A percentile compares a stretch with the other conserved stretches of the same genome.
These are phyloP conservation scores for Rhizoglyphus robini DNA, from an alignment of 1,140 invertebrate species.

Conservation along the genomic window DNA sequence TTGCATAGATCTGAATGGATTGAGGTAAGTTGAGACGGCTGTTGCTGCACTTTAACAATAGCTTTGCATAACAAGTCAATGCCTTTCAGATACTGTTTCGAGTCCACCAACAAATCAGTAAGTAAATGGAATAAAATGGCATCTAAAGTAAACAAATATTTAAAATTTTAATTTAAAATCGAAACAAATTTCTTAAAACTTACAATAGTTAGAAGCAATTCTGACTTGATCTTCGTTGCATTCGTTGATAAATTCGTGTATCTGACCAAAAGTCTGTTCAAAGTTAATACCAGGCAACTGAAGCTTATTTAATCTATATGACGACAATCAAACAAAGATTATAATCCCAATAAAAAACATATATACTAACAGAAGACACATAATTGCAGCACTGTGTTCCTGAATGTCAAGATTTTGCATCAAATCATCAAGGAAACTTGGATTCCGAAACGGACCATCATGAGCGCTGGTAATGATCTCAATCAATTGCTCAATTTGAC, in stretches of 20 bases:
- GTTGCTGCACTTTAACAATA: conserved; percentile 72
- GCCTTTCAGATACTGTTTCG: conserved; percentile 56
- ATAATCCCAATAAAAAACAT: conserved; percentile 25
- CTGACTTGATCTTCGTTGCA: conserved; percentile 77
- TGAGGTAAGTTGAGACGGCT: conserved; percentile 74
- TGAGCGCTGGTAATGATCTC: no score
- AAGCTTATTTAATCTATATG: background rate
- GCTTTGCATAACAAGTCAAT: conserved; percentile 67
- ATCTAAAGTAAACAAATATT: conserved; percentile 45
- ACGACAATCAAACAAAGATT: background rate
- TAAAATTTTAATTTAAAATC: conserved; percentile 5
- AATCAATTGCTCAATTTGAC: no score
- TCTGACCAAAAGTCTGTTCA: conserved; percentile 42
- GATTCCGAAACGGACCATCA: conserved; percentile 64
- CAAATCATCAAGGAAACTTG: conserved; percentile 68
- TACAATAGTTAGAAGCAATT: conserved; percentile 67
- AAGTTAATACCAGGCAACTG: conserved; percentile 12
- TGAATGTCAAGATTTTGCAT: conserved; percentile 73
- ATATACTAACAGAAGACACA: conserved; percentile 68
- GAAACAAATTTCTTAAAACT: conserved; percentile 34
- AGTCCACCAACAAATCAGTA: conserved; percentile 58
- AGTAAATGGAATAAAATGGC: conserved; percentile 72
- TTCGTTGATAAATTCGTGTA: conserved; percentile 64
- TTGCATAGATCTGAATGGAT: conserved; percentile 87
- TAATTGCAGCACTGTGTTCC: conserved; percentile 69